phyloP scores from a whole-genome alignment of 2,797 vertebrate species.

The Lutra lutra region DNA sequence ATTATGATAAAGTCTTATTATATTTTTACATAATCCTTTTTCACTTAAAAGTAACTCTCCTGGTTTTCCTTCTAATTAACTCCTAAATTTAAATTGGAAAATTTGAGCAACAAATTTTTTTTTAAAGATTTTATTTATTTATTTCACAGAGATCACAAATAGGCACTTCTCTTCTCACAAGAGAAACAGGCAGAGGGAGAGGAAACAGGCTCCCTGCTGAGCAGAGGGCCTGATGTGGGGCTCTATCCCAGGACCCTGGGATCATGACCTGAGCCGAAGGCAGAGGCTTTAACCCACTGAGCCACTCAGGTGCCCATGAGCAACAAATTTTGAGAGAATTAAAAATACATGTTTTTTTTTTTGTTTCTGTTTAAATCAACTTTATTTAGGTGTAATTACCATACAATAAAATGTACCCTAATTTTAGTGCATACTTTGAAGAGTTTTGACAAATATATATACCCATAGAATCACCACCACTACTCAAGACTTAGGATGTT shows the following conservation, averaged over 20 bases:
- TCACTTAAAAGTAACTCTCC: not conserved
- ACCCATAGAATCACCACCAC: not conserved
- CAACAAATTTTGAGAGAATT: not conserved
- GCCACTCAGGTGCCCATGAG: not conserved
- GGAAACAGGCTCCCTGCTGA: no score
- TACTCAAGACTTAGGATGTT: not conserved
- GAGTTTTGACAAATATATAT: not conserved
- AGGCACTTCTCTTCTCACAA: no score
- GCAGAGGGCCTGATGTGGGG: no score
- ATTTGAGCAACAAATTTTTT: not conserved
- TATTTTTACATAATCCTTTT: not conserved
- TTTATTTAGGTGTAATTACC: not conserved
- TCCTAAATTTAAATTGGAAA: constrained; percentile 50
- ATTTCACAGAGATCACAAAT: no score
- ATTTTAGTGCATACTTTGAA: not conserved
- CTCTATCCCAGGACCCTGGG: no score
- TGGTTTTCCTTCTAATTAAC: not conserved
- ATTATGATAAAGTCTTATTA: not conserved
- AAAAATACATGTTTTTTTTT: not conserved
- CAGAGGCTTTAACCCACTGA: no score
- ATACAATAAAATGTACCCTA: not conserved
- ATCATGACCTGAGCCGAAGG: no score
- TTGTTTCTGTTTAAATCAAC: constrained; percentile 3
- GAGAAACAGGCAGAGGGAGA: no score
- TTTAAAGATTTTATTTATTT: no score